Evolutionary conservation across 2,797 vertebrate genomes (phyloP), one percentile per base, ranked within the genome.

Genomic region (Chanos chanos): DNA sequence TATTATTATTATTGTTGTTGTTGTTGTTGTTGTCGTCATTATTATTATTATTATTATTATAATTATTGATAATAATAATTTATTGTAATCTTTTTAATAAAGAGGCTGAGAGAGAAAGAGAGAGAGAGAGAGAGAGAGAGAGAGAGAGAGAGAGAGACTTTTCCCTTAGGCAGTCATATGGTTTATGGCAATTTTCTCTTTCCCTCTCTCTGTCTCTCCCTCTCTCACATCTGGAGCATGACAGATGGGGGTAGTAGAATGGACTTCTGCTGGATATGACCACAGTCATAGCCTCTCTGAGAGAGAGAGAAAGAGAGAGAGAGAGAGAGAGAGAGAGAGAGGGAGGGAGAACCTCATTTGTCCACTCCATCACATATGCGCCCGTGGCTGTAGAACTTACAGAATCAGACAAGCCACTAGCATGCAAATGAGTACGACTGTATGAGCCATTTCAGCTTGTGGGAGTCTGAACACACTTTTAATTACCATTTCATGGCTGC

Each of bases 321-420:
- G 31, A 30, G 48, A 13, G 30, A 52, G 16, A 21, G 7, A 61
- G 40, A 60, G 6, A 1, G 45, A 48, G 5, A 34, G 34, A 30
- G 33, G 39, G 41, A 31, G 50, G 61, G 58, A 41, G 47, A 13
- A 18, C 37, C 51, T 31, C n/a, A 43, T 36, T 27, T 33, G 9
- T 48, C 22, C 45, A n/a, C 18, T 4, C 3, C 39, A 21, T 41
- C 8, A 21, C 18, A 41, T 19, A 8, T 12, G 7, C 10, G 39
- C 39, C 39, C 9, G 7, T 41, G 18, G 18, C 39, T 41, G 8
- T 18, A 7, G 1, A 2, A 18, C n/a, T n/a, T 16, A 7, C 39
- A 3, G 16, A 18, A 36, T 37, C 36, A 18, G 8, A 4, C 18
- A 21, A 18, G 41, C 39, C 41, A 39, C 39, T 21, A 1, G 18